These are phyloP conservation scores for Columba guinea DNA, from an alignment of 2,797 vertebrate genomes.

Conservation along the genomic window DNA sequence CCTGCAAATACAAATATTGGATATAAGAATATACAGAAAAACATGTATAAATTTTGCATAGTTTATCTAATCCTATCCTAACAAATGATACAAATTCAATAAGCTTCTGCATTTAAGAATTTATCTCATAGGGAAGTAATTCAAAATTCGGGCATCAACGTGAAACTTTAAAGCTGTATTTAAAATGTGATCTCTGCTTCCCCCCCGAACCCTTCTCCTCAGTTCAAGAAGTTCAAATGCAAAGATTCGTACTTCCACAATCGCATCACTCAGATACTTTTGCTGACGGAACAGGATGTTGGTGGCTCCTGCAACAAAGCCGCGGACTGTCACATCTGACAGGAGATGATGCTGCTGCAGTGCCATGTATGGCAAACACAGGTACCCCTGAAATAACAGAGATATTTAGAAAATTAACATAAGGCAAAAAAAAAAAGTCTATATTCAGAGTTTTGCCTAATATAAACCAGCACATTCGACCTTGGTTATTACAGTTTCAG, in stretches of 20 bases:
- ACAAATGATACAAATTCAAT: not conserved
- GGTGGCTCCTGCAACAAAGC: constrained; percentile 95
- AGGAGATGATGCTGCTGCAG: constrained; percentile 98
- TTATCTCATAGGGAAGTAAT: not conserved
- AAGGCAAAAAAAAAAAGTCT: not conserved
- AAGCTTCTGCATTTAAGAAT: not conserved
- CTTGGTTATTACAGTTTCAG: not conserved
- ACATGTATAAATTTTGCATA: not conserved
- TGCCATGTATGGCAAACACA: constrained; percentile 98
- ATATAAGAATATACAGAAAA: not conserved
- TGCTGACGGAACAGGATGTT: constrained; percentile 98
- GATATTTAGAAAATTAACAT: not conserved
- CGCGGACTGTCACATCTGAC: constrained; percentile 90
- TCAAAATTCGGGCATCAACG: not conserved
- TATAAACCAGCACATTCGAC: not conserved
- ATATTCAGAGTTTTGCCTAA: not conserved
- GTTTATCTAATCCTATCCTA: not conserved
- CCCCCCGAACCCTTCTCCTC: too few relatives aligned
- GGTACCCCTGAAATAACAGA: constrained; percentile 86
- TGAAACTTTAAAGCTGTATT: not conserved
- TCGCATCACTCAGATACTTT: constrained; percentile 92
- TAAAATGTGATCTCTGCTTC: not conserved
- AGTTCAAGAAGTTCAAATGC: not conserved
- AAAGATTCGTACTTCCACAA: constrained; percentile 84
- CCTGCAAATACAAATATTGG: not conserved